A percentile compares a stretch with the other conserved stretches of the same genome.
These are phyloP conservation scores for Podiceps cristatus DNA, from an alignment of 2,113 vertebrate genomes.

Conservation along the genomic window DNA sequence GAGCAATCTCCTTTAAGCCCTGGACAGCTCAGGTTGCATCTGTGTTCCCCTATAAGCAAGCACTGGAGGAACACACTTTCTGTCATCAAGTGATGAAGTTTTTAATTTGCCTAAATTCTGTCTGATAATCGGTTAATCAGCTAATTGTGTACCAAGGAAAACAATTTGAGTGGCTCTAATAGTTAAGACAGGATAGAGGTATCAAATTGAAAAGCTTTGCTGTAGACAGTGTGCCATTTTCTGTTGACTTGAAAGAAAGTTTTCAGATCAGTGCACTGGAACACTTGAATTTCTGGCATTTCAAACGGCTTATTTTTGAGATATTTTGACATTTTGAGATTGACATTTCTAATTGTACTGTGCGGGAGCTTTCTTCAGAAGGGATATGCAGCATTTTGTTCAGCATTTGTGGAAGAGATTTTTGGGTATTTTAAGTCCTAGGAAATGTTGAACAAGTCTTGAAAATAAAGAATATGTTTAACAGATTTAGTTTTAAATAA, in stretches of 20 bases:
- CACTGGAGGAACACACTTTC: background rate
- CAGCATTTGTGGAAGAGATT: background rate
- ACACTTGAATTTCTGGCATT: background rate
- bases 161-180: background rate
- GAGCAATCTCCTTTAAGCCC: background rate
- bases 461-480: background rate
- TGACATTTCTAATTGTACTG: conserved; percentile 5
- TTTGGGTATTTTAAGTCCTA: background rate
- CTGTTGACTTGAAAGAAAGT: background rate
- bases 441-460: background rate
- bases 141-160: background rate
- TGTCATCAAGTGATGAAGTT: background rate
- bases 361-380: background rate
- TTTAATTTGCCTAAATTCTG: background rate
- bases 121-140: background rate
- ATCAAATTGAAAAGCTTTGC: background rate
- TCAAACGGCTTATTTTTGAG: background rate
- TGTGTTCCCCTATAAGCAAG: background rate
- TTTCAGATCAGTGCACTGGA: background rate
- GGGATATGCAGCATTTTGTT: background rate
- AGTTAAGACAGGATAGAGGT: background rate
- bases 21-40: background rate
- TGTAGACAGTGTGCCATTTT: background rate
- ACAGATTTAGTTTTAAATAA: background rate
- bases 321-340: conserved; percentile 8